phyloP scores from a whole-genome alignment of 1,140 invertebrate genomes.

The Pomacea maculata region DNA sequence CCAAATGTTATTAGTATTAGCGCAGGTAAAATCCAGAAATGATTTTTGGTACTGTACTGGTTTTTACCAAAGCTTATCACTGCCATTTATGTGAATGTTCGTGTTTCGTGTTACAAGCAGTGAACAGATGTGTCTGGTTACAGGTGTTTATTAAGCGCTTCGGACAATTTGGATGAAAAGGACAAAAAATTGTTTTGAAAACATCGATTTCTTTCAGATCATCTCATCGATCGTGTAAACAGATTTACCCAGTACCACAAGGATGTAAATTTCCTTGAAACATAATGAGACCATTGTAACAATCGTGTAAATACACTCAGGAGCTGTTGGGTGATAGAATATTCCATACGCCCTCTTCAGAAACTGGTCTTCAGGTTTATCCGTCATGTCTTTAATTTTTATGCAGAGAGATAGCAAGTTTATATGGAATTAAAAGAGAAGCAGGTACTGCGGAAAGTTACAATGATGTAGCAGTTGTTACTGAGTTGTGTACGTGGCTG shows the following conservation, averaged over 20 bases:
- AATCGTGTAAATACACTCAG: conserved; percentile 14
- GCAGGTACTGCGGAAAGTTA: not conserved
- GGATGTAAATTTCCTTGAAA: conserved; percentile 1
- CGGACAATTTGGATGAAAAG: not conserved
- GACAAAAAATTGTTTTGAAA: not conserved
- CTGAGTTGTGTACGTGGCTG: not conserved
- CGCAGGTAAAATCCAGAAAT: no score
- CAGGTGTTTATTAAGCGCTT: not conserved
- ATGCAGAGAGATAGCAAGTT: not conserved
- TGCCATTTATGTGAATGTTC: no score
- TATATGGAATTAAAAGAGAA: not conserved
- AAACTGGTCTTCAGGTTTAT: conserved; percentile 13
- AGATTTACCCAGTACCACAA: not conserved
- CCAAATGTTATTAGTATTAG: no score
- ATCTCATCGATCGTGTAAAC: not conserved
- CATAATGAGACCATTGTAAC: not conserved
- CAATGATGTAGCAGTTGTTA: no score
- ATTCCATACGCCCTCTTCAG: not conserved
- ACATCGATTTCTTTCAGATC: not conserved
- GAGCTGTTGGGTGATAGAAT: conserved; percentile 4
- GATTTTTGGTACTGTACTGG: no score
- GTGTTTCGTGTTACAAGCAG: no score
- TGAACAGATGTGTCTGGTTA: not conserved
- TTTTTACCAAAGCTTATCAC: no score
- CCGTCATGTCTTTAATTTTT: conserved; percentile 6